These are phyloP conservation scores for Seriola rivoliana DNA, from an alignment of 2,113 vertebrate species.

Conservation along the genomic window DNA sequence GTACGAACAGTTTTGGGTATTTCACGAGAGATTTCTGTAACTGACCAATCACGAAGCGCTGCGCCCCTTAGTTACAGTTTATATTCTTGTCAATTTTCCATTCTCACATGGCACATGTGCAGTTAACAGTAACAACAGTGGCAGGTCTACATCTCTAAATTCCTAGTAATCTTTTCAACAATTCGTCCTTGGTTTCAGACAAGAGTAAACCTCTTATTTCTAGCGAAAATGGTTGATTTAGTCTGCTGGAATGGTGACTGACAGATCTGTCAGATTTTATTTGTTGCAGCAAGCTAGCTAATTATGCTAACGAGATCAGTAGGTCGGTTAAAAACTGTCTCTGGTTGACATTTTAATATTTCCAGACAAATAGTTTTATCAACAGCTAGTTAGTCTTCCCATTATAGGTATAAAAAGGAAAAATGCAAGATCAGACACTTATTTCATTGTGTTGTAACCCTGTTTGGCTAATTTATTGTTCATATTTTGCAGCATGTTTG, in stretches of 20 bases:
- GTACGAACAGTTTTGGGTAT: background rate
- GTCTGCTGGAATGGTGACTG: background rate
- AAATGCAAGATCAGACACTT: no score
- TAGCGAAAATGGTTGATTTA: background rate
- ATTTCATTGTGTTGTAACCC: no score
- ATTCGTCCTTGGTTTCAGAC: background rate
- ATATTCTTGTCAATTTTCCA: background rate
- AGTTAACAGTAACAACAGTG: background rate
- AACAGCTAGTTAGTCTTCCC: background rate
- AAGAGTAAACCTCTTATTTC: background rate
- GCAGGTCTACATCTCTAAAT: background rate
- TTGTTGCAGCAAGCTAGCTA: background rate
- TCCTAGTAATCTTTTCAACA: background rate
- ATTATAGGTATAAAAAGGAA: no score
- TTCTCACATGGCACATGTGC: background rate
- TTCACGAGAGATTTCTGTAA: background rate
- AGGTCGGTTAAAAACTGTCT: background rate
- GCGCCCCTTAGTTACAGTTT: background rate
- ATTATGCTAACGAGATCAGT: no score
- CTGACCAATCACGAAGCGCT: background rate
- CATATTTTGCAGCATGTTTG: no score
- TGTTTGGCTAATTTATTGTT: no score
- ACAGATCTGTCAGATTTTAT: no score
- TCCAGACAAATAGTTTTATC: background rate
- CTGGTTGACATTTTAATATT: background rate